phyloP scores from a whole-genome alignment of 1,140 invertebrate genomes.

The Pseudobourletiella spinata region DNA sequence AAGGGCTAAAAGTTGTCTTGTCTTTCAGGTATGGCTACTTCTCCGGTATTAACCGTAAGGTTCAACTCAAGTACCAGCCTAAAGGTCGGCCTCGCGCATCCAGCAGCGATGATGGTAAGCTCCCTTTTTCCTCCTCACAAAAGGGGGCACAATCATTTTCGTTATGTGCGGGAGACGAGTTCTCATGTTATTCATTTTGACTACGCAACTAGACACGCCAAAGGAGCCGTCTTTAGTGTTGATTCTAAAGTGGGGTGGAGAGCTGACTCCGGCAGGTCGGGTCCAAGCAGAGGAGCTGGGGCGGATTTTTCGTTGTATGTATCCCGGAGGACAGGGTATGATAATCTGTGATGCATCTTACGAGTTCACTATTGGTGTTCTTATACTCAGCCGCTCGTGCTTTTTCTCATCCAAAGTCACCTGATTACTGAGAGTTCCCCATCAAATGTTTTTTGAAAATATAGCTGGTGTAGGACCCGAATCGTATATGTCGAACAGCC shows the following conservation, averaged over 20 bases:
- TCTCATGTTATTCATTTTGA: no score
- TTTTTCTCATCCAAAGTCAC: no score
- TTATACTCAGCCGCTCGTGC: no score
- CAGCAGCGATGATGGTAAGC: conserved; percentile 87
- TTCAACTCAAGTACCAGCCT: conserved; percentile 99
- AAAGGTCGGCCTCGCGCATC: conserved; percentile 83
- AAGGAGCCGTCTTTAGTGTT: conserved; percentile 83
- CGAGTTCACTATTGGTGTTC: no score
- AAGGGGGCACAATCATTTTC: no score
- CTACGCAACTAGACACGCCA: conserved; percentile 55
- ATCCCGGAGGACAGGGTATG: conserved; percentile 48
- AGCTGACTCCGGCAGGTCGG: conserved; percentile 88
- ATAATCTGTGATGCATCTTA: conserved; percentile 19
- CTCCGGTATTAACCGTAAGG: conserved; percentile 98
- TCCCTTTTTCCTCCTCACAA: no score
- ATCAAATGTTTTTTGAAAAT: no score
- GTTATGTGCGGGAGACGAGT: no score
- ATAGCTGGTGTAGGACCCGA: no score
- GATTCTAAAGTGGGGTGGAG: conserved; percentile 99
- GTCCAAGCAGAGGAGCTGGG: conserved; percentile 82
- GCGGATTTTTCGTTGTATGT: conserved; percentile 97
- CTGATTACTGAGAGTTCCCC: no score
- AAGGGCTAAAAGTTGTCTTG: no score
- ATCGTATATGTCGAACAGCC: no score
- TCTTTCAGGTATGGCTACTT: conserved; percentile 94